Evolutionary conservation across 2,888 invertebrate species (phyloP), one percentile per base, ranked within the genome.

Genomic region (Chymomyza procnemis): DNA sequence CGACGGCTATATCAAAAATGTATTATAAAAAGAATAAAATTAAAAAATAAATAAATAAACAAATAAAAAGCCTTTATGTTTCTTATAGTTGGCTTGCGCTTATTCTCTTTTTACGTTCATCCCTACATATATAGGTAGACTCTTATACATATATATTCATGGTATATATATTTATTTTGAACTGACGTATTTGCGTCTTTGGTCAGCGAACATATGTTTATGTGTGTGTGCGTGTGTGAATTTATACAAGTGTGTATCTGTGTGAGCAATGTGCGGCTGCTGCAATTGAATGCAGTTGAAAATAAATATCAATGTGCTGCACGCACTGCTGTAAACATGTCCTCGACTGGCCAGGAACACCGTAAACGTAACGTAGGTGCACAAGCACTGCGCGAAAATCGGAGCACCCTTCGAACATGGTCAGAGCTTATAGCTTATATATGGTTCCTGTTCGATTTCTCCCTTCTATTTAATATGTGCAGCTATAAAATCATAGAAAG

Each of bases 271-370:
- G 6, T 50, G 54, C 18, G 18, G 54, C 34, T 41, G 14, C 54
- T 54, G 54, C 54, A 54, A 54, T 54, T 54, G 54, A 54, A 54
- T 54, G 54, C 54, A 54, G 54, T 54, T 21, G 54, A 21, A 54
- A 54, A 54, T 54, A 54, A 54, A 54, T 54, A 78, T 79, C 78
- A 76, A 70, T 66, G 74, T 76, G 74, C 69, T 69, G 74, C 85
- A 84, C 78, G 85, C 82, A 81, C 68, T 60, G 73, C 75, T 73
- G 78, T 81, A 84, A 84, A 81, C 80, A 81, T 76, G 82, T 71
- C 54, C 19, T 21, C 54, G 12, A 12, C 34, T 41, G 34, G 34
- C 34, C 34, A 3, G 34, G 34, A 41, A 9, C 12, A 41, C 34
- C 9, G 34, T 41, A 2, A 12, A 9, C n/a, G n/a, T n/a, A 41